Base-by-base conservation (phyloP, 1,140 invertebrate species). In the Pachyrhynchus sulphureomaculatus region DNA sequence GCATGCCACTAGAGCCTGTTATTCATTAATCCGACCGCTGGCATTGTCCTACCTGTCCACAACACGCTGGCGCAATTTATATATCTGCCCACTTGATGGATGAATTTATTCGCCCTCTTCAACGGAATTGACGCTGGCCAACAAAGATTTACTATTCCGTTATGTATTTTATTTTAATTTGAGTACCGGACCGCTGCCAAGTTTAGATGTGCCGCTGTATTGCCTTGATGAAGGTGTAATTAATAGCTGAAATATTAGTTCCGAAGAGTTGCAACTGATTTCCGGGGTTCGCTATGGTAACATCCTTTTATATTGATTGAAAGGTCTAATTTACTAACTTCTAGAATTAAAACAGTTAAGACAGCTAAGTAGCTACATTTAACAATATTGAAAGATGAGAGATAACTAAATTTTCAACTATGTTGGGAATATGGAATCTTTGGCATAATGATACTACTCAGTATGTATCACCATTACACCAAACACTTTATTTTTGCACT, bases 21-120 rank as follows among this genome's bases (percentile, higher is more conserved):
- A 68, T 68, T 68, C 66, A 68, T 68, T 60, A 64, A 64, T 59
- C 64, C 57, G 62, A 62, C 68, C 65, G 62, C 59, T 62, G 53
- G 61, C 65, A 70, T 70, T 70, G 68, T 70, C 68, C 67, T 55
- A 70, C 68, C 68, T 70, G 68, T 70, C 68, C 64, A 55, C 58
- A 58, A 41, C 68, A 70, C 57, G 61, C 66, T 49, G 57, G 58
- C 51, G 58, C 68, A 65, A 70, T 70, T 70, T 68, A 70, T 68
- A 70, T 70, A 67, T 66, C 68, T 68, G 66, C 64, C 64, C 56
- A 62, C 52, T 68, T 68, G 67, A 68, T 68, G 66, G 68, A 67
- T 66, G 68, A 70, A 68, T 68, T 70, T 70, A 68, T 70, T 70
- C 64, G 52, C 62, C 66, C 68, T 68, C 68, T 68, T 66, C 67